Base-by-base conservation (phyloP, 1,140 invertebrate species). In the Leptopilina boulardi region DNA sequence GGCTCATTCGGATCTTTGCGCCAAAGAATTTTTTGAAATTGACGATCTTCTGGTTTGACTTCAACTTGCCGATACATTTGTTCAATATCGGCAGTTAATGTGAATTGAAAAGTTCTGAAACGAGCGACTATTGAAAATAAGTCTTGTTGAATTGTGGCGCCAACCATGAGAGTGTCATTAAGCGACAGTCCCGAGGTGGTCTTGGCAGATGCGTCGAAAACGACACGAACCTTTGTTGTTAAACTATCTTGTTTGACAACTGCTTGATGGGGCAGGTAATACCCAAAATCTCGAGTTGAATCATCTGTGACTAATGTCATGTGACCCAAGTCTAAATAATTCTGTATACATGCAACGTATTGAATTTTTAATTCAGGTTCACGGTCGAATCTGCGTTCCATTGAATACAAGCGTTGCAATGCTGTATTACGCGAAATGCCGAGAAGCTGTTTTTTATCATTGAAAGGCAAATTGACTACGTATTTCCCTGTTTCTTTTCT, bases 11-110 rank as follows among this genome's bases (percentile, higher is more conserved):
- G 73, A 30, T 21, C 30, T 13, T 38, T 56, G 3, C 41, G 2
- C 82, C 86, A 86, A 5, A 87, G 41, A 54, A 87, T 82, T 30
- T 81, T 38, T 56, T 87, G 86, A 5, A 77, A 72, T 71, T 80
- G 15, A 23, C 44, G 18, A 51, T 81, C 42, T 10, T 8, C 30
- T 6, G 38, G 41, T 19, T 79, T 10, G 8, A 79, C 30, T 9
- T 42, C n/a, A 11, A 80, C 74, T 56, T 71, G 74, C 13, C 79
- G 71, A 47, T 78, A 80, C 41, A 80, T 74, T 26, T 77, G 51
- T 41, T 44, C 21, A 0, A 80, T 74, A 38, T 80, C 79, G 0
- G 79, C 76, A 1, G 54, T 74, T 3, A 77, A 59, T 0, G 78
- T 42, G 44, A 38, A 78, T 1, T 71, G 15, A 18, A 74, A 18